Percentiles rank a stretch among this genome's conserved stretches.
These are phyloP conservation scores for Drosophila eugracilis DNA, from an alignment of 1,140 invertebrate genomes.

Conservation along the genomic window DNA sequence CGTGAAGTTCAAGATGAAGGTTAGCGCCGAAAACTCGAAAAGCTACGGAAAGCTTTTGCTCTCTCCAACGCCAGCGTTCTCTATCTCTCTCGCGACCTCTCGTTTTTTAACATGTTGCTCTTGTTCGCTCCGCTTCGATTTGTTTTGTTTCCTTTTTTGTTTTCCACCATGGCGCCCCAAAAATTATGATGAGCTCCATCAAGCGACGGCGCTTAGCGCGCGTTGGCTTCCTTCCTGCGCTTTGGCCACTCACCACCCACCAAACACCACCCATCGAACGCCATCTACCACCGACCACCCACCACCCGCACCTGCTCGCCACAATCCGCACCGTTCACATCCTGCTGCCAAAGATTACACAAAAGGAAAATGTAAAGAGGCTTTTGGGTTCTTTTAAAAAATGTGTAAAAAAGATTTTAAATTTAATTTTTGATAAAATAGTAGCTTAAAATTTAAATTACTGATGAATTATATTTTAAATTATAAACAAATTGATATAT, in stretches of 20 bases:
- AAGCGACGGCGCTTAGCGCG: conserved; percentile 48
- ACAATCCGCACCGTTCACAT: conserved; percentile 17
- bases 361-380: background rate
- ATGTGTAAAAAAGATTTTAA: no score
- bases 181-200: conserved; percentile 68
- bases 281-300: background rate
- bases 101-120: conserved; percentile 62
- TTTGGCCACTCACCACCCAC: conserved; percentile 29
- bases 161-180: conserved; percentile 60
- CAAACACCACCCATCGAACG: background rate
- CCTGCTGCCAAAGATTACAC: conserved; percentile 14
- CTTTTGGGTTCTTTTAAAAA: no score
- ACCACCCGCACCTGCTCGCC: conserved; percentile 1
- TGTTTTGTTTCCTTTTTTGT: conserved; percentile 68
- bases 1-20: conserved; percentile 82
- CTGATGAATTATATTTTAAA: no score
- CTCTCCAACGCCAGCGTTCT: conserved; percentile 8
- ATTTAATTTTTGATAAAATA: no score
- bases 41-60: conserved; percentile 45
- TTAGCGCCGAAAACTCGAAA: conserved; percentile 61
- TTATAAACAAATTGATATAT: no score
- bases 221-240: conserved; percentile 41
- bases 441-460: no score
- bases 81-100: background rate
- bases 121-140: conserved; percentile 53